Base-by-base conservation (phyloP, 1,140 invertebrate species). In the Pseudomyrmex sp. region DNA sequence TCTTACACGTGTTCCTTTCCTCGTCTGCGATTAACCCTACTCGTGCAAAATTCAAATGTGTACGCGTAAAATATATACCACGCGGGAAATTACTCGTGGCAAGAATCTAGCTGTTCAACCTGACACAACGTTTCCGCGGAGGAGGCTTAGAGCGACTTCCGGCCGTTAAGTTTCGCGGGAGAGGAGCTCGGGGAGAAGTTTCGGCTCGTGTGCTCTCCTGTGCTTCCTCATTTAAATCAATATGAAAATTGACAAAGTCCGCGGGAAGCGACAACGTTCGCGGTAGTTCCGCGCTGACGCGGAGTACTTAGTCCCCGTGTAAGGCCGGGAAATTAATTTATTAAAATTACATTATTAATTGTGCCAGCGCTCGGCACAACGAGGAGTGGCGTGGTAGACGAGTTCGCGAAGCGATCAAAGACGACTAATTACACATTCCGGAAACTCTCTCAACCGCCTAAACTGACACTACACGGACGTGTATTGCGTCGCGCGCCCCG, bases 231-330 rank as follows among this genome's bases (percentile, higher is more conserved):
- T 79, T 79, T 79, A 79, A 79, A 79, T 79, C 76, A 79, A 79
- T 79, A 79, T 79, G 76, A 79, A 79, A 79, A 79, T 79, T 79
- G 76, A 79, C 76, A 79, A 79, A 79, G 65, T 79, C 76, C 76
- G 18, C 66, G 65, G 44, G 63, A 26, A 26, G 76, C 65, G 76
- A 79, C 74, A 77, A 56, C 15, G 35, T 48, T 52, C 65, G 65
- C 54, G 66, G 48, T 10, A 76, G 23, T 76, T 65, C 2, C 4
- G n/a, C 13, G 50, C 20, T 48, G 46, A 7, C 52, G 65, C 52
- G 65, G 12, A 26, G n/a, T 12, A 70, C 76, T 70, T 70, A 79
- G 18, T 23, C 44, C 13, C n/a, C 76, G 50, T 59, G 65, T 79
- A 12, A 70, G 70, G 76, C 52, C 70, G 35, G 18, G 54, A 69